Percentiles rank a stretch among this genome's conserved stretches.
Evolutionary conservation across 2,888 invertebrate genomes (phyloP).

Genomic region (Calephelis perditalis): DNA sequence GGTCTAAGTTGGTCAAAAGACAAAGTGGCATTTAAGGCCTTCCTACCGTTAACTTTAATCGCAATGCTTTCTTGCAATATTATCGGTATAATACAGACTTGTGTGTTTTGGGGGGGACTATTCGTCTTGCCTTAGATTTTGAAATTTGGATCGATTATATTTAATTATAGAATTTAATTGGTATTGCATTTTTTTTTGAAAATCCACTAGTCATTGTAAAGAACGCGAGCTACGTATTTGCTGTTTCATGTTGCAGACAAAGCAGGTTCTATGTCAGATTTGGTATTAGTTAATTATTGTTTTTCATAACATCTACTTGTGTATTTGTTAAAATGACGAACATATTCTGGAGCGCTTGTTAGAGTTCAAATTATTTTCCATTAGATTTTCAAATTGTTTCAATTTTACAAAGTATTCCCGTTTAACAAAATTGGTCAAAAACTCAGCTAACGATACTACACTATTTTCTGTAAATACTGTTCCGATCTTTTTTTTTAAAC

Average conservation of each 20-base stretch:
- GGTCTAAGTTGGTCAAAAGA: slow-evolving; percentile 10
- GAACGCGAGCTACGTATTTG: neutral
- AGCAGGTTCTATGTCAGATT: neutral
- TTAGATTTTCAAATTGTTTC: no score
- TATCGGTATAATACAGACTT: slow-evolving; percentile 3
- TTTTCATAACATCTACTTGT: no score
- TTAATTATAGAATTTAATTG: slow-evolving; percentile 13
- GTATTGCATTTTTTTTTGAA: slow-evolving; percentile 6
- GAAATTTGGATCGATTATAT: slow-evolving; percentile 14
- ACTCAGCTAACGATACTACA: neutral
- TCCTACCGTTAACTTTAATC: neutral
- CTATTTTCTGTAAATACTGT: neutral
- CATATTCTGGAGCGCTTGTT: no score
- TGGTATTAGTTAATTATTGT: no score
- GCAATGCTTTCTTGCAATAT: slow-evolving; percentile 1
- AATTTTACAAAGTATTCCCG: no score
- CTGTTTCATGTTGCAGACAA: neutral
- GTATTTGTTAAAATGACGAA: no score
- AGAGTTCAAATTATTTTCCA: no score
- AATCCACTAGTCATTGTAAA: slow-evolving; percentile 29
- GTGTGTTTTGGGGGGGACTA: slow-evolving; percentile 15
- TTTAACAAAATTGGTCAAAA: no score
- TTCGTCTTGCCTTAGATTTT: slow-evolving; percentile 22
- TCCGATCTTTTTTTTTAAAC: neutral
- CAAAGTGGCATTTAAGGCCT: slow-evolving; percentile 9